phyloP scores from a whole-genome alignment of 1,140 invertebrate species.

The Ridgeia piscesae region DNA sequence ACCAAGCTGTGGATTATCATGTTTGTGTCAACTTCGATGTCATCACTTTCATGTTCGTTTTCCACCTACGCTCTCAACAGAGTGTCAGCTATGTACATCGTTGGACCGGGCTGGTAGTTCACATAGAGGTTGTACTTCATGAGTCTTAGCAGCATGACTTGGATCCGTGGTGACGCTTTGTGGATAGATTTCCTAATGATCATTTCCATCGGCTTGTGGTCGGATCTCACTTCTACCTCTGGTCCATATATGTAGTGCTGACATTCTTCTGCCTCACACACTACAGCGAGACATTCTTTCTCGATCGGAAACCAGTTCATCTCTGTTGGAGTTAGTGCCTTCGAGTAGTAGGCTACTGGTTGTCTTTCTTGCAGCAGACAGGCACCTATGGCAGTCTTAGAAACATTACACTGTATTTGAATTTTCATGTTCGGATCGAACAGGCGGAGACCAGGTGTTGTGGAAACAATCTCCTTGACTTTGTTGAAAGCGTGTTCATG shows the following conservation, averaged over 20 bases:
- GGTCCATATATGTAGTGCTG: neutral
- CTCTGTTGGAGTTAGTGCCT: neutral
- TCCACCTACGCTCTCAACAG: no score
- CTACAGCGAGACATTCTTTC: neutral
- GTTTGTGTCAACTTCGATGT: no score
- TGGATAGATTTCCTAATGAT: neutral
- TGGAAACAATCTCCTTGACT: neutral
- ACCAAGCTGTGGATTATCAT: no score
- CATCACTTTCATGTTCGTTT: no score
- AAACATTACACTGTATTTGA: neutral
- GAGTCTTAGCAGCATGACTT: no score
- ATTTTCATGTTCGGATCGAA: no score
- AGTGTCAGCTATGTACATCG: no score
- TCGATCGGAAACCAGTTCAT: neutral
- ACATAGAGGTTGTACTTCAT: no score
- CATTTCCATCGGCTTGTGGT: neutral
- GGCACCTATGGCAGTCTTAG: neutral
- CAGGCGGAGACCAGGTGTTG: no score
- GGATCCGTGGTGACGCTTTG: no score
- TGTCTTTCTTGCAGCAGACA: neutral
- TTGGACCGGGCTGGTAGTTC: no score
- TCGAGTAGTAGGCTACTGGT: neutral
- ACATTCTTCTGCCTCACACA: neutral
- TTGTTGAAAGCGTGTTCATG: slow-evolving; percentile 28
- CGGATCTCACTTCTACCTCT: neutral